Conservation (phyloP, 1,140 invertebrate genomes). For the Hyles vespertilio region DNA sequence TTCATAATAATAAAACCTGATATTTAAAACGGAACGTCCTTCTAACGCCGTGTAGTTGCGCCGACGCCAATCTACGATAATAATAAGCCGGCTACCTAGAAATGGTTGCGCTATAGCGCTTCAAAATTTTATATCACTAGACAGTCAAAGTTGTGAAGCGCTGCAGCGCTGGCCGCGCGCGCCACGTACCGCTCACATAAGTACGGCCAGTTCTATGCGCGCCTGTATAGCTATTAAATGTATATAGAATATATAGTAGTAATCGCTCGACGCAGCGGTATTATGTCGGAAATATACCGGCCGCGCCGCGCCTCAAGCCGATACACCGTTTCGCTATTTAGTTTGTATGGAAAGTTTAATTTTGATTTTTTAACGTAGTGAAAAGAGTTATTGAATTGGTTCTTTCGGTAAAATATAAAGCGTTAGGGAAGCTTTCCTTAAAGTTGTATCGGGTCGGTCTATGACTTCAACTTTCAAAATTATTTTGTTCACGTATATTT, state of each 20-base stretch:
- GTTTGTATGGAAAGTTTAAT: slow-evolving; percentile 72
- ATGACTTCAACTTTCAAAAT: slow-evolving; percentile 35
- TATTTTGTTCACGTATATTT: slow-evolving; percentile 24
- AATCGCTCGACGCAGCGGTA: slow-evolving; percentile 76
- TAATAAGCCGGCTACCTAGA: slow-evolving; percentile 68
- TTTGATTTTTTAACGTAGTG: slow-evolving; percentile 65
- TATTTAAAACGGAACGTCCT: slow-evolving; percentile 76
- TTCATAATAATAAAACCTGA: slow-evolving; percentile 77
- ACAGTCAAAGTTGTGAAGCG: slow-evolving; percentile 42
- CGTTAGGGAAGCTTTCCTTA: slow-evolving; percentile 58
- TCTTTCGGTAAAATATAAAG: slow-evolving; percentile 66
- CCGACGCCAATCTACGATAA: slow-evolving; percentile 76
- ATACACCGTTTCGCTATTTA: slow-evolving; percentile 66
- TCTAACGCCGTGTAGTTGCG: slow-evolving; percentile 76
- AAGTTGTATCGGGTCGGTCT: slow-evolving; percentile 57
- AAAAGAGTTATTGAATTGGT: slow-evolving; percentile 53
- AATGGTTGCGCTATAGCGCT: slow-evolving; percentile 55
- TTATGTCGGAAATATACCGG: slow-evolving; percentile 76
- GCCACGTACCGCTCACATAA: slow-evolving; percentile 71
- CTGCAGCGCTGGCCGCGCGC: slow-evolving; percentile 43
- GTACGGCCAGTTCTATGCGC: slow-evolving; percentile 75
- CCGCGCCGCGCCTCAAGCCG: slow-evolving; percentile 66
- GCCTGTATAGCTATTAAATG: slow-evolving; percentile 76
- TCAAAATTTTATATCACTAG: slow-evolving; percentile 25
- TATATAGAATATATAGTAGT: slow-evolving; percentile 77